phyloP scores from a whole-genome alignment of 2,888 invertebrate species.

The Tinea semifulvella region DNA sequence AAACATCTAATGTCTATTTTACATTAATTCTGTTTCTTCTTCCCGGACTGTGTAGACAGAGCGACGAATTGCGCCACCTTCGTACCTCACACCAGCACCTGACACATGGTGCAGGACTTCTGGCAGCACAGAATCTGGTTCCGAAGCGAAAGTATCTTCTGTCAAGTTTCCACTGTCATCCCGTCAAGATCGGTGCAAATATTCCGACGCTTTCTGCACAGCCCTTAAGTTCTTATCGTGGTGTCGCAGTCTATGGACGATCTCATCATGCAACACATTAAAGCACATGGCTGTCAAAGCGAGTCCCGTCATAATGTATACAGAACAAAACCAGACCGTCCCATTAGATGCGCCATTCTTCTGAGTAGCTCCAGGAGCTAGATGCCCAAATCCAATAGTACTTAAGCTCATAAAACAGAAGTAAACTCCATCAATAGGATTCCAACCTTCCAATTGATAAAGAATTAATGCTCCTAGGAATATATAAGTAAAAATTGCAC shows the following conservation, averaged over 20 bases:
- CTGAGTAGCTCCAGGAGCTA: slow-evolving; percentile 75
- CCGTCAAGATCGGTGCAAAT: slow-evolving; percentile 58
- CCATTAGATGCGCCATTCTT: slow-evolving; percentile 62
- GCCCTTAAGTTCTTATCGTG: slow-evolving; percentile 52
- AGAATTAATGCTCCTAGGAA: slow-evolving; percentile 90
- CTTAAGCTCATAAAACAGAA: slow-evolving; percentile 97
- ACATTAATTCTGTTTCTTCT: slow-evolving; percentile 41
- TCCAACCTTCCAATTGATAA: slow-evolving; percentile 92
- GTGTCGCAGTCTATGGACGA: slow-evolving; percentile 80
- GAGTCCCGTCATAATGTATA: slow-evolving; percentile 89
- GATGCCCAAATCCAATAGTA: slow-evolving; percentile 90
- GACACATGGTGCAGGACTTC: slow-evolving; percentile 58
- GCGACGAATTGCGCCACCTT: slow-evolving; percentile 47
- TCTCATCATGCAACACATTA: slow-evolving; percentile 88
- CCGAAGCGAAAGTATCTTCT: slow-evolving; percentile 52
- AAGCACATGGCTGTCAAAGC: slow-evolving; percentile 92
- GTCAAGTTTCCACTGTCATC: slow-evolving; percentile 50
- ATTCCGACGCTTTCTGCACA: slow-evolving; percentile 52
- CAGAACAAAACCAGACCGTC: slow-evolving; percentile 89
- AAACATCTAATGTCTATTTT: slow-evolving; percentile 5
- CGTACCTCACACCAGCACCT: slow-evolving; percentile 33
- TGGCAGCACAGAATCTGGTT: slow-evolving; percentile 47
- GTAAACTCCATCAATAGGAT: slow-evolving; percentile 88
- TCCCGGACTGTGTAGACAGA: slow-evolving; percentile 41
- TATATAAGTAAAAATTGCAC: slow-evolving; percentile 91